phyloP scores from a whole-genome alignment of 1,140 invertebrate species.

The Ceratitis capitata region DNA sequence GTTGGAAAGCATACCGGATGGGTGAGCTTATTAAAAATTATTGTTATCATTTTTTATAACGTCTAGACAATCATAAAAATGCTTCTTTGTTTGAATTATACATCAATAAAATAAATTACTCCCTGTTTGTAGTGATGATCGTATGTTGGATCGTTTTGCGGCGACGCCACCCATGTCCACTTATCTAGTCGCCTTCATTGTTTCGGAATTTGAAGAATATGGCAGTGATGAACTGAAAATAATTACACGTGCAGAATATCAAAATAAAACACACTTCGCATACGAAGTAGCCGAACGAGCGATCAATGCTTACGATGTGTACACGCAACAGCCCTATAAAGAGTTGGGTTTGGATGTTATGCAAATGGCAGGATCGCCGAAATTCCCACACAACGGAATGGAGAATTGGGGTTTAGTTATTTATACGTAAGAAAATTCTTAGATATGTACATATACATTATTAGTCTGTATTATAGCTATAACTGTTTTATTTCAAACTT shows the following conservation, averaged over 20 bases:
- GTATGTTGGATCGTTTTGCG: conserved; percentile 54
- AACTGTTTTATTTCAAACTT: not conserved
- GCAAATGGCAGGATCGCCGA: conserved; percentile 78
- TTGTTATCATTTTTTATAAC: not conserved
- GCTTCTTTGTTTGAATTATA: too few species aligned
- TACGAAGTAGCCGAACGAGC: conserved; percentile 67
- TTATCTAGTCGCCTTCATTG: conserved; percentile 78
- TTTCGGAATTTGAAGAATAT: conserved; percentile 74
- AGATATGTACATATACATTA: not conserved
- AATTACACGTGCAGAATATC: conserved; percentile 74
- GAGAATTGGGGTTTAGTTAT: conserved; percentile 86
- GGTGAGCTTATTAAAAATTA: conserved; percentile 44
- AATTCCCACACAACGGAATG: conserved; percentile 83
- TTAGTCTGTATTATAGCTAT: too few species aligned
- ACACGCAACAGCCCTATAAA: conserved; percentile 65
- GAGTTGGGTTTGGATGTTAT: conserved; percentile 66
- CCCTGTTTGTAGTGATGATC: conserved; percentile 45
- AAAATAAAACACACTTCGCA: conserved; percentile 71
- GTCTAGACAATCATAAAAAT: not conserved
- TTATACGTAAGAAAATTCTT: conserved; percentile 65
- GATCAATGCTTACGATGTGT: conserved; percentile 64
- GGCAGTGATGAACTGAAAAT: conserved; percentile 65
- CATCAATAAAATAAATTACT: not conserved
- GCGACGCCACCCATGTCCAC: conserved; percentile 78
- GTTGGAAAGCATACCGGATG: conserved; percentile 25